A percentile compares a stretch with the other conserved stretches of the same genome.
Conservation (phyloP, 1,140 invertebrate species). For the Orchestia grillus region DNA sequence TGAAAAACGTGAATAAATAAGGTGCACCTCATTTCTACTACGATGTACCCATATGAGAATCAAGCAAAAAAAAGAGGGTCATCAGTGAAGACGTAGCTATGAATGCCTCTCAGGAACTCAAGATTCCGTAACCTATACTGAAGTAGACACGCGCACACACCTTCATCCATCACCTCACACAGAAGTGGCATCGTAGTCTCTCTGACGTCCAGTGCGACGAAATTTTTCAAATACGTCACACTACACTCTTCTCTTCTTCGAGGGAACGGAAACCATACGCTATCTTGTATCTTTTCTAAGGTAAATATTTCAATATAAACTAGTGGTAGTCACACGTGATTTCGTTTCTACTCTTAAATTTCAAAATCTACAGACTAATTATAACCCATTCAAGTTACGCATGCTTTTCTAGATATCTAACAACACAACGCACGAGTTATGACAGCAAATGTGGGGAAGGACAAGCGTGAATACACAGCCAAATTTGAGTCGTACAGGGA, state of each 20-base stretch:
- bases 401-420: neutral
- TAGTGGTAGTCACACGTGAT: neutral
- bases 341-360: neutral
- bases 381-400: neutral
- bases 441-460: neutral
- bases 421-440: neutral
- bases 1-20: neutral
- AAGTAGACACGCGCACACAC: neutral
- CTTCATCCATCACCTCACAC: neutral
- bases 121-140: neutral
- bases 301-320: neutral
- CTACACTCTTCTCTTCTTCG: neutral
- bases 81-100: neutral
- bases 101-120: neutral
- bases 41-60: neutral
- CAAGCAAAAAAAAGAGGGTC: neutral
- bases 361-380: neutral
- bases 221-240: neutral
- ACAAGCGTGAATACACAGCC: neutral
- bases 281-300: neutral
- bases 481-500: neutral
- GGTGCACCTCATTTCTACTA: neutral
- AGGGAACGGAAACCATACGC: neutral
- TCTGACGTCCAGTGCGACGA: neutral
- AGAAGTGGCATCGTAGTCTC: neutral